phyloP scores from a whole-genome alignment of 2,113 vertebrate species.

The Ceyx melanurus region DNA sequence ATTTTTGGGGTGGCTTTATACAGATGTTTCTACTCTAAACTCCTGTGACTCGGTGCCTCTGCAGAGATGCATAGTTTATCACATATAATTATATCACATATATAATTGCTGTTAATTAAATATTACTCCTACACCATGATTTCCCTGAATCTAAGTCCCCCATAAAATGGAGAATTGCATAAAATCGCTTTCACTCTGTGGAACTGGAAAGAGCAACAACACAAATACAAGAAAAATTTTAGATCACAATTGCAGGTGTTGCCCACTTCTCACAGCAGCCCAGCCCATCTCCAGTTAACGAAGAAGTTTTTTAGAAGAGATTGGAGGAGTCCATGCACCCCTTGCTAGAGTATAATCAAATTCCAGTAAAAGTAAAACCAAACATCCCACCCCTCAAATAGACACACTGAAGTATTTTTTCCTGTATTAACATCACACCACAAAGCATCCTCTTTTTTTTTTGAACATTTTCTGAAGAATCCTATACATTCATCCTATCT shows the following conservation, averaged over 20 bases:
- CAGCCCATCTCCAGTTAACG: not conserved
- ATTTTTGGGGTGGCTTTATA: not conserved
- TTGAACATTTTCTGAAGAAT: not conserved
- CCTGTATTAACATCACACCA: not conserved
- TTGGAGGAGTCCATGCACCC: not conserved
- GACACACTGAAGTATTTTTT: not conserved
- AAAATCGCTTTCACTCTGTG: not conserved
- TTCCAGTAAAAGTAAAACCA: not conserved
- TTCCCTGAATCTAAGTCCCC: not conserved
- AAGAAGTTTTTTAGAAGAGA: not conserved
- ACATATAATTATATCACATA: not conserved
- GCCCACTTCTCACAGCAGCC: not conserved
- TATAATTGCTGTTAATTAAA: not conserved
- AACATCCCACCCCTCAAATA: not conserved
- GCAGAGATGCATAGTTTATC: not conserved
- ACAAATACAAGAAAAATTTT: not conserved
- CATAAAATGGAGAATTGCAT: not conserved
- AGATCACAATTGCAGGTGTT: not conserved
- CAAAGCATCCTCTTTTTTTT: not conserved
- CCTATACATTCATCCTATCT: not conserved
- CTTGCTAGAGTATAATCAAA: not conserved
- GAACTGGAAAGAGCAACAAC: not conserved
- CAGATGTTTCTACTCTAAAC: not conserved
- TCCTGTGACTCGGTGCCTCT: not conserved
- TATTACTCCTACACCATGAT: not conserved